A percentile compares a stretch with the other conserved stretches of the same genome.
phyloP scores from a whole-genome alignment of 1,140 invertebrate species.

The Teleopsis dalmanni region DNA sequence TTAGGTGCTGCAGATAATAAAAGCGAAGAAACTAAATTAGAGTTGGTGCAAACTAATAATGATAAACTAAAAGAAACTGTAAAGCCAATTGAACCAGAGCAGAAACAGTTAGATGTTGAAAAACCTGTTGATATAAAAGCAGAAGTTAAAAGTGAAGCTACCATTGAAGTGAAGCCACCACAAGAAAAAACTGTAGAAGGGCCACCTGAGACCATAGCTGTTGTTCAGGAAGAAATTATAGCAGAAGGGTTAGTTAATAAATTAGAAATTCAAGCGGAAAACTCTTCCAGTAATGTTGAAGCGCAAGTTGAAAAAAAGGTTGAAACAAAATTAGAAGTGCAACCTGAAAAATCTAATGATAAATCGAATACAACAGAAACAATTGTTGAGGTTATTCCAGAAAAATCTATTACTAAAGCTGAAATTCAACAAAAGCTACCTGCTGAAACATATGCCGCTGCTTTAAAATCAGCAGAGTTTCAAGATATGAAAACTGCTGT shows the following conservation, averaged over 20 bases:
- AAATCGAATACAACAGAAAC: not conserved
- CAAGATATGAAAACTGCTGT: too few species aligned
- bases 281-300: not conserved
- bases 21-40: not conserved
- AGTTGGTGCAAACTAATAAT: too few species aligned
- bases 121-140: too few species aligned
- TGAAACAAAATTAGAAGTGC: not conserved
- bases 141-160: not conserved
- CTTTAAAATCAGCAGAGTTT: conserved; percentile 4
- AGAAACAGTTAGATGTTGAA: not conserved
- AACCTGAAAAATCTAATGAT: not conserved
- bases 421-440: too few species aligned
- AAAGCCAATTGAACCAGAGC: not conserved
- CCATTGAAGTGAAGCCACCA: too few species aligned
- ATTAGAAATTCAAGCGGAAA: not conserved
- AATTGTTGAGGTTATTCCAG: not conserved
- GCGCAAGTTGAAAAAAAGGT: not conserved
- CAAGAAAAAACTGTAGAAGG: not conserved
- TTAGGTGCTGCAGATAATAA: not conserved
- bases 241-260: not conserved
- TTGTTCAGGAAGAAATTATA: not conserved
- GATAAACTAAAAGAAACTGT: not conserved
- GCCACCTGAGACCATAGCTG: not conserved
- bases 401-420: not conserved
- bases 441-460: not conserved